These are phyloP conservation scores for Drepana arcuata DNA, from an alignment of 1,140 invertebrate genomes.

Conservation along the genomic window DNA sequence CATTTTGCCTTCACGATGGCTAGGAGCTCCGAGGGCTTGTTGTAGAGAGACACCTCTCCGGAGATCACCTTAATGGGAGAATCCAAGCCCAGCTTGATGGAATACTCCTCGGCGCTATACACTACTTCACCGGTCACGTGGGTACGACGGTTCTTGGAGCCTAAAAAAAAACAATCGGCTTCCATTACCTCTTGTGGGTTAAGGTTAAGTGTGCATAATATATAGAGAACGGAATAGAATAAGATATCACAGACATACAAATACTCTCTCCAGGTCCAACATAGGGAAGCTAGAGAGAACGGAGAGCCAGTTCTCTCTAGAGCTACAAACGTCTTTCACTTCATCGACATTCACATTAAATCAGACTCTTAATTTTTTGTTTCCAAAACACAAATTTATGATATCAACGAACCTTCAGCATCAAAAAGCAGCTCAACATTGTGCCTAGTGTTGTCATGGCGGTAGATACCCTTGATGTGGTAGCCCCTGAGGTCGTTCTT, in stretches of 20 bases:
- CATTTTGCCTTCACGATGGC: constrained; percentile 70
- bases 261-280: no score
- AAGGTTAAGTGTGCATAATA: no score
- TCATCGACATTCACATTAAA: no score
- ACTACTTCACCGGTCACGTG: constrained; percentile 64
- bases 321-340: no score
- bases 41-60: constrained; percentile 70
- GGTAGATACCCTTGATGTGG: constrained; percentile 71
- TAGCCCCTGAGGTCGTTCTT: constrained; percentile 78
- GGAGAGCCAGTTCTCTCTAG: no score
- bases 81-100: constrained; percentile 70
- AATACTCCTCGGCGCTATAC: constrained; percentile 66
- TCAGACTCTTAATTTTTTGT: no score
- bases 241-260: no score
- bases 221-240: no score
- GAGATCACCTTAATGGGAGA: constrained; percentile 74
- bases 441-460: constrained; percentile 29
- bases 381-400: no score
- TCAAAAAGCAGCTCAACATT: constrained; percentile 77
- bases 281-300: no score
- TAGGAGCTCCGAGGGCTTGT: constrained; percentile 72
- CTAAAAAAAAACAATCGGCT: constrained; percentile 65
- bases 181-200: no score
- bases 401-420: constrained; percentile 76
- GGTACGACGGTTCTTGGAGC: constrained; percentile 76